Evolutionary conservation across 2,888 invertebrate genomes (phyloP), one percentile per base, ranked within the genome.

Genomic region (Oscheius sp.): DNA sequence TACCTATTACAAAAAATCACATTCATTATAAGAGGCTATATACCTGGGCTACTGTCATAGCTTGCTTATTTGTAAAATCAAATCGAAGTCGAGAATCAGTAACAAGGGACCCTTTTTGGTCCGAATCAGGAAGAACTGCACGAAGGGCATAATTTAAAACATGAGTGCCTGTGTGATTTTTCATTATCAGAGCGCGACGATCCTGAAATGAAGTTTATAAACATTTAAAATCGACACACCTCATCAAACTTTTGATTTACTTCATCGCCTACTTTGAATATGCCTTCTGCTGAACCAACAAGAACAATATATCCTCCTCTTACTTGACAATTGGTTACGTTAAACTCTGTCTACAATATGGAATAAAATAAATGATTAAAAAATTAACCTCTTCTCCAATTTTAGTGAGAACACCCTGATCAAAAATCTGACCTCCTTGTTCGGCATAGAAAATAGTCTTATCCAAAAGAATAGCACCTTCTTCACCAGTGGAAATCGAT

Each of bases 81-180:
- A 99, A 99, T 79, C 99, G 92, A 69, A 99, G 91, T 85, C 94
- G 92, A 89, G 99, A 98, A 0, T 98, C 96, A 85, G 97, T 96
- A 0, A 99, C 99, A 45, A 99, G 91, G 0, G 98, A 98, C 41
- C 99, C 98, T 87, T 86, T 87, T 72, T 87, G 87, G 53, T 87
- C 86, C 7, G 86, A 86, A 58, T 84, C 83, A 23, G 76, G 93
- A 52, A 99, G 91, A 27, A 97, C 95, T 89, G 93, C 93, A 73
- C 97, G 92, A 74, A 99, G 91, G 25, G 95, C 95, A 90, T 93
- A 96, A 91, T 99, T 99, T 16, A 99, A 91, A 53, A 96, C 93
- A 90, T 99, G 99, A 0, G 99, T 99, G 25, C 96, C 97, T 53
- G 98, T 94, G 90, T 99, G 96, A 90, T 99, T 99, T 89, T 94